Base-by-base conservation (phyloP, 2,113 vertebrate genomes). In the Mesembrinibis cayennensis region DNA sequence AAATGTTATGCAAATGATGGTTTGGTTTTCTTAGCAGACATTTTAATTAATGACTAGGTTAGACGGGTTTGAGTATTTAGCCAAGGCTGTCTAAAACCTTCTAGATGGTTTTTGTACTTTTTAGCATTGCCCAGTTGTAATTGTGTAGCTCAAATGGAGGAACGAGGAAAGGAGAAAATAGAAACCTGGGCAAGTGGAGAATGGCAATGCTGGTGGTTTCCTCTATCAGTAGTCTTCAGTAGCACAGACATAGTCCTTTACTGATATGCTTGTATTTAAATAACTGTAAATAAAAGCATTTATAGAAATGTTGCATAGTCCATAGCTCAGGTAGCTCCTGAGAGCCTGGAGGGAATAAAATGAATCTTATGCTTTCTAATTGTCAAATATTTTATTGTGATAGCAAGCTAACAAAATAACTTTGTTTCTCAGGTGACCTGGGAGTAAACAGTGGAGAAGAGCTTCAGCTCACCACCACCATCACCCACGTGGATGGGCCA, bases 391-490 rank as follows among this genome's bases (percentile, higher is more conserved):
- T 55, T 55, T 4, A 2, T 4, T 36, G 36, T 12, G 26, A 52
- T 76, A 4, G 23, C 0, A 0, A 5, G 26, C 78, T 97, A 58
- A 98, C 2, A 5, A 29, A 42, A 5, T 3, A 3, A 17, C 23
- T 59, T 69, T 50, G 65, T 87, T 67, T 95, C 97, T 40, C 96
- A 99, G 99, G 98, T 36, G 98, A 98, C 88, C 96, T 98, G 19
- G 98, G 98, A 16, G 97, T 98, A 29, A 99, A 97, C 98, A 99
- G 98, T 1, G 99, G 98, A 6, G 99, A 99, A 70, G 99, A 99
- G 95, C 98, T 98, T 32, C 99, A 99, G 97, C 98, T 99, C 87
- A 99, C 99, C 77, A 99, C 99, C 82, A 99, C 99, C 32, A 99
- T 99, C 98, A 99, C 99, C 45, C 99, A 99, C 3, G 98, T 98